Evolutionary conservation across 2,888 invertebrate species (phyloP), one percentile per base, ranked within the genome.

Genomic region (Ennomos quercinarius): DNA sequence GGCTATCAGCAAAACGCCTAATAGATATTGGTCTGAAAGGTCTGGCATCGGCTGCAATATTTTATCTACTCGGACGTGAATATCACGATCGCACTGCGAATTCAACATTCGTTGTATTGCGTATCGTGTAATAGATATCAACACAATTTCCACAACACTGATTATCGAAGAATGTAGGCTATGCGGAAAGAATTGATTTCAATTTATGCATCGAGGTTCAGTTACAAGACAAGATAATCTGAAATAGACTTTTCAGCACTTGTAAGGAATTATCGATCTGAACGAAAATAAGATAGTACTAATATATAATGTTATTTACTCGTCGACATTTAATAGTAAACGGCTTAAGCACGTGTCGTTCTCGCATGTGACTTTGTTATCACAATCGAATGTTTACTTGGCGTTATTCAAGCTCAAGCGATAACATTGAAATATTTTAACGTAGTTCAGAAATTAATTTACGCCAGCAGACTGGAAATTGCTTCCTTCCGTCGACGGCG

Each of bases 401-500:
- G 10, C 17, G 35, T 35, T 55, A 47, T 60, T 60, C 47, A 55
- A 55, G 50, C 50, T 60, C 55, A 42, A 13, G 12, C 50, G 60
- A 56, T 51, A 55, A 55, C 44, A 53, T 43, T 60, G 53, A 50
- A 55, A 61, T 51, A 38, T 56, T 52, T 59, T 55, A 50, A 51
- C 41, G 55, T 51, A 61, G 54, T 68, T 74, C 74, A 74, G 76
- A 80, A 76, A 74, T 77, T 72, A 78, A 80, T 78, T 83, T 82
- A 84, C 76, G 81, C 80, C 81, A 78, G 81, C 72, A 76, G 73
- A 76, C 81, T 82, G 64, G 83, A 84, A 89, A 90, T 91, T 88
- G 78, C 86, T 90, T 91, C 91, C 91, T 91, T 91, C 91, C 91
- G 86, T 70, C 53, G 45, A 65, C 61, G 64, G 64, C 64, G 65